phyloP scores from a whole-genome alignment of 53 echinoderm and acorn worm species.

The Arbacia lixula region DNA sequence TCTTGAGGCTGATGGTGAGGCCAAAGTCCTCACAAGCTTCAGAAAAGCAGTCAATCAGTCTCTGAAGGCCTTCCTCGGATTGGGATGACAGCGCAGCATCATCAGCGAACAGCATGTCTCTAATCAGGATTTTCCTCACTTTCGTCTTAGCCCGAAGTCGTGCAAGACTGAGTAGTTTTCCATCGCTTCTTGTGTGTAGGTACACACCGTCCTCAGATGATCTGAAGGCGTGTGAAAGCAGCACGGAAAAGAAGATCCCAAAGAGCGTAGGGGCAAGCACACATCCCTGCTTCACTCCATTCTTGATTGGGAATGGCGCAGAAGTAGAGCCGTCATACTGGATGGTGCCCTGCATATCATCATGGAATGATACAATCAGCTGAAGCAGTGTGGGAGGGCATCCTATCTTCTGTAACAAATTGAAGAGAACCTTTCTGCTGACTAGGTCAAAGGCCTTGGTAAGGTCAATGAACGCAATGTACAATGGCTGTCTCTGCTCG shows the following conservation, averaged over 20 bases:
- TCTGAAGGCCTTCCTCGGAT: conserved; percentile 53
- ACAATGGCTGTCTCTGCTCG: conserved; percentile 55
- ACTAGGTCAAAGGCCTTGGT: conserved; percentile 64
- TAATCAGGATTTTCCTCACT: conserved; percentile 38
- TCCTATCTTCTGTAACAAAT: conserved; percentile 49
- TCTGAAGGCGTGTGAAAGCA: conserved; percentile 47
- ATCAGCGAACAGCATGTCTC: conserved; percentile 67
- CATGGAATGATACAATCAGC: too few species aligned
- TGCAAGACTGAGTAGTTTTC: too few species aligned
- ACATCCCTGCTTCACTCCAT: conserved; percentile 74
- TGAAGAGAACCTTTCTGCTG: conserved; percentile 58
- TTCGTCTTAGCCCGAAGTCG: too few species aligned
- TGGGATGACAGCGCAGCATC: conserved; percentile 57
- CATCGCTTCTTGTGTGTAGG: conserved; percentile 59
- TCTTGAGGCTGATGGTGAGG: conserved; percentile 78
- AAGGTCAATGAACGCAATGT: conserved; percentile 60
- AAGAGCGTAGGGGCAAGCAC: conserved; percentile 72
- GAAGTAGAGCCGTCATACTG: too few species aligned
- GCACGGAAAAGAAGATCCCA: conserved; percentile 69
- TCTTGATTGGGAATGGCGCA: conserved; percentile 53
- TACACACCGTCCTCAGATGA: conserved; percentile 54
- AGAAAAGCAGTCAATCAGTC: conserved; percentile 52
- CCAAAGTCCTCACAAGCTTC: conserved; percentile 66
- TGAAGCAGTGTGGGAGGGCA: conserved; percentile 50
- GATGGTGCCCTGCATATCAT: too few species aligned